phyloP scores from a whole-genome alignment of 2,888 invertebrate genomes.

The Aplocera efformata region DNA sequence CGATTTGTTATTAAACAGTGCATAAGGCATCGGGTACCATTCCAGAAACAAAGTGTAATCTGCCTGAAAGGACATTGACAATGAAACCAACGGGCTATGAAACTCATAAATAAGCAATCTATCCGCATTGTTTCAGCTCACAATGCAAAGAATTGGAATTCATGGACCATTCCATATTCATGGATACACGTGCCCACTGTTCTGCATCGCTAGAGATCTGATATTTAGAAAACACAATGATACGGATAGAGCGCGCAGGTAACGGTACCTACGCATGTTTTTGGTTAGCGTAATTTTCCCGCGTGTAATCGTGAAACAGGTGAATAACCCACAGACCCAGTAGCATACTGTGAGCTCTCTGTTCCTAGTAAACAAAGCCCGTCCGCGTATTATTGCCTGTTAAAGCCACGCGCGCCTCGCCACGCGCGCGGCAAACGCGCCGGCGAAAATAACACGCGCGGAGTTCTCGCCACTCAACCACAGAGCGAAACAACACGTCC shows the following conservation, averaged over 20 bases:
- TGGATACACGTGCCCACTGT: constrained; percentile 11
- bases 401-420: constrained; percentile 61
- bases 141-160: constrained; percentile 10
- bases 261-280: constrained; percentile 13
- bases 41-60: too few species aligned
- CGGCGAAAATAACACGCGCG: constrained; percentile 74
- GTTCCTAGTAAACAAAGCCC: constrained; percentile 59
- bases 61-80: constrained; percentile 9
- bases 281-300: constrained; percentile 22
- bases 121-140: constrained; percentile 13
- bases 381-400: constrained; percentile 64
- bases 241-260: neutral
- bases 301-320: constrained; percentile 23
- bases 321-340: constrained; percentile 32
- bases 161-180: constrained; percentile 6
- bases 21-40: too few species aligned
- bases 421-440: constrained; percentile 59
- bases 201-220: constrained; percentile 15
- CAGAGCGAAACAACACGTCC: constrained; percentile 36
- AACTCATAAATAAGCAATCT: constrained; percentile 10
- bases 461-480: constrained; percentile 49
- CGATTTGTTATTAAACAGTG: too few species aligned
- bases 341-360: constrained; percentile 9
- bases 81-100: constrained; percentile 10
- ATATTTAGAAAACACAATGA: constrained; percentile 20